These are phyloP conservation scores for Menidia beryllina DNA, from an alignment of 2,113 vertebrate species.

Conservation along the genomic window DNA sequence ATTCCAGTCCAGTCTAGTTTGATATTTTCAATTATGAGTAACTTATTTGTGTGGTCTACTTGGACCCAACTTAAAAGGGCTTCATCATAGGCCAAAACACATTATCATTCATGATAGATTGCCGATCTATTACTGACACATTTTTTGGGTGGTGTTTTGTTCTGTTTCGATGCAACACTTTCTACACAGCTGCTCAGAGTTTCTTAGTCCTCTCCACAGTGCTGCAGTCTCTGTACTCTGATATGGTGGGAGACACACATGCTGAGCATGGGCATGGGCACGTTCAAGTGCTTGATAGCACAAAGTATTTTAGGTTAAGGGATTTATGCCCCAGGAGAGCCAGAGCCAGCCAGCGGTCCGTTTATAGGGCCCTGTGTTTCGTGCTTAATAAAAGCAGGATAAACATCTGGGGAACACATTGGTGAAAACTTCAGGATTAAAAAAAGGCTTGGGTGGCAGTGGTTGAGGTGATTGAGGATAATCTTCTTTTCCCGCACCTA, in stretches of 20 bases:
- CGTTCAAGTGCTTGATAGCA: constrained; percentile 34
- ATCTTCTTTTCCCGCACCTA: constrained; percentile 63
- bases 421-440: constrained; percentile 54
- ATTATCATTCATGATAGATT: constrained; percentile 47
- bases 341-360: constrained; percentile 67
- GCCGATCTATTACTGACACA: constrained; percentile 46
- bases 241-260: constrained; percentile 50
- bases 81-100: constrained; percentile 45
- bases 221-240: constrained; percentile 47
- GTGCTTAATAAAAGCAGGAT: constrained; percentile 76
- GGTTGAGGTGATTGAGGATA: constrained; percentile 77
- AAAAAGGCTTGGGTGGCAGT: constrained; percentile 68
- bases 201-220: constrained; percentile 64
- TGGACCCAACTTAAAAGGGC: constrained; percentile 52
- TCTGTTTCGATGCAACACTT: constrained; percentile 22
- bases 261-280: constrained; percentile 62
- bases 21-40: constrained; percentile 46
- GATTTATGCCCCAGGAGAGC: constrained; percentile 72
- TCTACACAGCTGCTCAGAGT: constrained; percentile 54
- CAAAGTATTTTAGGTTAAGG: constrained; percentile 63
- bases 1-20: constrained; percentile 24
- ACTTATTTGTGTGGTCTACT: constrained; percentile 52
- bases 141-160: constrained; percentile 49
- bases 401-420: constrained; percentile 86
- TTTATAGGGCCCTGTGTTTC: constrained; percentile 78